Evolutionary conservation across 2,113 vertebrate species (phyloP).

Genomic region (Tonatia bakeri): DNA sequence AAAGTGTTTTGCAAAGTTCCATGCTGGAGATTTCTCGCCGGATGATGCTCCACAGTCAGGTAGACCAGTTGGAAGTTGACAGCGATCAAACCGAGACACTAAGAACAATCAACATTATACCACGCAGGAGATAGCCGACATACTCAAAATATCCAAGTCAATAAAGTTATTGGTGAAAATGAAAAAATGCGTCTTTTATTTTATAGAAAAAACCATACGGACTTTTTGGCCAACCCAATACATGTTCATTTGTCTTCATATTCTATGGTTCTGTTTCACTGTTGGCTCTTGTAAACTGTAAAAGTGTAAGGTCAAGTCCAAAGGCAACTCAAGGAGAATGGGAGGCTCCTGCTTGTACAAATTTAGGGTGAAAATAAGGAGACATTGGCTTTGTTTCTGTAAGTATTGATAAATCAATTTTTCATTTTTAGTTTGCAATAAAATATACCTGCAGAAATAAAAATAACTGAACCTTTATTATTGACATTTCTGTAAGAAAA

Average conservation of each 20-base stretch:
- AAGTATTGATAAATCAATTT: conserved; percentile 16
- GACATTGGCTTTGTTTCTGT: conserved; percentile 5
- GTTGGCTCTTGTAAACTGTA: not conserved
- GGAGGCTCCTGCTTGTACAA: not conserved
- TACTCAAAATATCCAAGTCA: no score
- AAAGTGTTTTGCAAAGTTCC: no score
- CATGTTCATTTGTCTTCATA: not conserved
- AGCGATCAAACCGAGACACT: no score
- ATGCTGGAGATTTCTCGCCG: no score
- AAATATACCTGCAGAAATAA: conserved; percentile 42
- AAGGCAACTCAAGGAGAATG: not conserved
- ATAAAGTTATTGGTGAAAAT: no score
- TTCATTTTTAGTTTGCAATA: conserved; percentile 32
- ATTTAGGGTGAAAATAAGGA: not conserved
- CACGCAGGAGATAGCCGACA: no score
- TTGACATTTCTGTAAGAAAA: conserved; percentile 33
- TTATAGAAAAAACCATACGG: no score
- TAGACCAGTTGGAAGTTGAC: no score
- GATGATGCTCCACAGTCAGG: no score
- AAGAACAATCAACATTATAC: no score
- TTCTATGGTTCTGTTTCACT: not conserved
- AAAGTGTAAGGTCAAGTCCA: conserved; percentile 7
- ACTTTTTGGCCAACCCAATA: no score
- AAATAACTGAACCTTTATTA: conserved; percentile 44
- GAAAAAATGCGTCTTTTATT: no score